Conservation (phyloP, 2,113 vertebrate species). For the Chinchilla lanigera region DNA sequence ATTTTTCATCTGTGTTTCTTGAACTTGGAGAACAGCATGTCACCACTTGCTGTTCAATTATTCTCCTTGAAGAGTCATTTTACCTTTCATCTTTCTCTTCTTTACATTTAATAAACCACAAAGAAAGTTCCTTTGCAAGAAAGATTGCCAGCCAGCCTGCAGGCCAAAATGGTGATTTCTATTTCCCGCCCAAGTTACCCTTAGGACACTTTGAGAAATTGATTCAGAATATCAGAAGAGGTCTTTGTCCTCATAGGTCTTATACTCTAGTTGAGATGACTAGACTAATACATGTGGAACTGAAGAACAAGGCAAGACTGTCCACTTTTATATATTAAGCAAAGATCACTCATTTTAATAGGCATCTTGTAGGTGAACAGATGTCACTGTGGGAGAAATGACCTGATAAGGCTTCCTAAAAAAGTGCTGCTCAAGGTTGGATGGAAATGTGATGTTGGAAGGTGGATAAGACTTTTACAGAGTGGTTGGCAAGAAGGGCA, state of each 20-base stretch:
- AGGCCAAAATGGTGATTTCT: not conserved
- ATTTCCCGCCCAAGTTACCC: not conserved
- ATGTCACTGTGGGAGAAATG: not conserved
- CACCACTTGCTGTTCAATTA: constrained; percentile 51
- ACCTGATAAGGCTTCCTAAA: not conserved
- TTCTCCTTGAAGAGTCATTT: constrained; percentile 65
- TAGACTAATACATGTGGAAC: not conserved
- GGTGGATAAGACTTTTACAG: not conserved
- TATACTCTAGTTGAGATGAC: not conserved
- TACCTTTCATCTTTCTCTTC: constrained; percentile 59
- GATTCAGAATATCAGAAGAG: not conserved
- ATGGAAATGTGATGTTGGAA: not conserved
- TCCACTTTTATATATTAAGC: not conserved
- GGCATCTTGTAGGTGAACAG: not conserved
- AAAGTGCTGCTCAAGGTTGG: not conserved
- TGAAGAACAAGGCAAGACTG: not conserved
- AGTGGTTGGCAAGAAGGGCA: not conserved
- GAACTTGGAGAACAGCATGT: constrained; percentile 57
- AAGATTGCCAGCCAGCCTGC: not conserved
- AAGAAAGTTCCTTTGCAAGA: constrained; percentile 37
- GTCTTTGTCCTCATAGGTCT: not conserved
- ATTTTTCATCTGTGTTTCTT: constrained; percentile 48
- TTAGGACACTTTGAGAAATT: not conserved
- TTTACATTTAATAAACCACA: constrained; percentile 31
- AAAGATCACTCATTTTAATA: not conserved